Evolutionary conservation across 2,797 vertebrate genomes (phyloP), one percentile per base, ranked within the genome.

Genomic region (Mus minutoides): DNA sequence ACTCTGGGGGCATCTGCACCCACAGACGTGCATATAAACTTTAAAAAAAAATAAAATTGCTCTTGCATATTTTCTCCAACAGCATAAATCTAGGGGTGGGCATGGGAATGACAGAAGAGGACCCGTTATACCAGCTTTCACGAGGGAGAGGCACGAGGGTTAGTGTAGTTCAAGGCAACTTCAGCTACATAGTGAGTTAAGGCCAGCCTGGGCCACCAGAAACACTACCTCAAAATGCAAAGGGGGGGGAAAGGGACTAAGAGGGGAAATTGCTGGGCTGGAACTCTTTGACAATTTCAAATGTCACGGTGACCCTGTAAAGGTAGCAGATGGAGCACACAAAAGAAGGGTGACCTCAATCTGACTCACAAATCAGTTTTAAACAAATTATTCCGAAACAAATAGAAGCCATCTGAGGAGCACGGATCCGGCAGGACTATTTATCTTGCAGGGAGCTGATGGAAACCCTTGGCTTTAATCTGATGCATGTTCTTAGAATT

Each of bases 241-340:
- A n/a, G 29, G 3, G 29, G 3, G 29, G 29, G 29, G 6, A 17
- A 37, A 31, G 40, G n/a, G 17, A 89, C 49, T 60, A 88, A 54
- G 49, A 94, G 79, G 46, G 58, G 60, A 96, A 92, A 19, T 95
- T 67, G 84, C 79, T 92, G 90, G 85, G 69, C 91, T 90, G 71
- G 77, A 82, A 96, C 43, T 60, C 90, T 88, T 79, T 91, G 88
- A 92, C 79, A 88, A 89, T 73, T 95, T 86, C 90, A 86, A 98
- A 97, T 97, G 95, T 97, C 96, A 56, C 84, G 62, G 60, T 97
- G 97, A 98, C 92, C 92, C 43, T 29, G 62, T 60, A 82, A 79
- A 92, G 73, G 85, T 91, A 82, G 92, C 83, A 91, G 94, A 84
- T 88, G 92, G 83, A 97, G 96, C 16, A 62, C 34, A 85, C 94